These are phyloP conservation scores for Thamnophis sirtalis DNA, from an alignment of 2,113 vertebrate species.

Conservation along the genomic window DNA sequence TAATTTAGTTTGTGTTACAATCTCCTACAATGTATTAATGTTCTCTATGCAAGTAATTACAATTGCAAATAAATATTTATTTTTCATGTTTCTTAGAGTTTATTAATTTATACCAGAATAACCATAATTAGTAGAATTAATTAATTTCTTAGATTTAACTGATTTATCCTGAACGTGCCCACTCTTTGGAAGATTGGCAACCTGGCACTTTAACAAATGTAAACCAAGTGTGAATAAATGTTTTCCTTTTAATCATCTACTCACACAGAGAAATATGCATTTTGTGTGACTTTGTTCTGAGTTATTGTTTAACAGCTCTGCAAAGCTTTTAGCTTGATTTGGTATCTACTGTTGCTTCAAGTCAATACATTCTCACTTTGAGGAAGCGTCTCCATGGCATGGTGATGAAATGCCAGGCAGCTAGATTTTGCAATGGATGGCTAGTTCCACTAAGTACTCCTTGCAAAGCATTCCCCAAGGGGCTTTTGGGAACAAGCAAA, in stretches of 20 bases:
- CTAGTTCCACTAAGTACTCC: slow-evolving; percentile 21
- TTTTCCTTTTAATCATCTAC: slow-evolving; percentile 49
- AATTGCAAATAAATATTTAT: slow-evolving; percentile 34
- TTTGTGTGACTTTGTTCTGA: slow-evolving; percentile 31
- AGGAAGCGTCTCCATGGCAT: slow-evolving; percentile 13
- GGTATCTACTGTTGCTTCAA: slow-evolving; percentile 37
- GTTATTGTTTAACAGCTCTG: slow-evolving; percentile 34
- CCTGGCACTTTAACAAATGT: slow-evolving; percentile 44
- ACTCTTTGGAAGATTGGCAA: slow-evolving; percentile 31
- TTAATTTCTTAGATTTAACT: slow-evolving; percentile 52
- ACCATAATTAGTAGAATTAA: slow-evolving; percentile 47
- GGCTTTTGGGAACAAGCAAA: slow-evolving; percentile 19
- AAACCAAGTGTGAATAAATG: slow-evolving; percentile 56
- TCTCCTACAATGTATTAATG: slow-evolving; percentile 19
- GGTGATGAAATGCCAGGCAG: slow-evolving; percentile 18
- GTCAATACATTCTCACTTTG: background rate
- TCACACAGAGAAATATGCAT: slow-evolving; percentile 41
- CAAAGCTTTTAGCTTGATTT: slow-evolving; percentile 32
- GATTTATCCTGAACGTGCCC: slow-evolving; percentile 45
- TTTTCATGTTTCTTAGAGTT: slow-evolving; percentile 40
- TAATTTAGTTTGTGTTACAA: background rate
- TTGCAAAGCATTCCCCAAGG: slow-evolving; percentile 20
- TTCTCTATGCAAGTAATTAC: slow-evolving; percentile 28
- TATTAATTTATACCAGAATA: slow-evolving; percentile 47
- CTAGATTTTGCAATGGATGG: background rate